phyloP scores from a whole-genome alignment of 1,140 invertebrate genomes.

The Himalopsyche phryganea region DNA sequence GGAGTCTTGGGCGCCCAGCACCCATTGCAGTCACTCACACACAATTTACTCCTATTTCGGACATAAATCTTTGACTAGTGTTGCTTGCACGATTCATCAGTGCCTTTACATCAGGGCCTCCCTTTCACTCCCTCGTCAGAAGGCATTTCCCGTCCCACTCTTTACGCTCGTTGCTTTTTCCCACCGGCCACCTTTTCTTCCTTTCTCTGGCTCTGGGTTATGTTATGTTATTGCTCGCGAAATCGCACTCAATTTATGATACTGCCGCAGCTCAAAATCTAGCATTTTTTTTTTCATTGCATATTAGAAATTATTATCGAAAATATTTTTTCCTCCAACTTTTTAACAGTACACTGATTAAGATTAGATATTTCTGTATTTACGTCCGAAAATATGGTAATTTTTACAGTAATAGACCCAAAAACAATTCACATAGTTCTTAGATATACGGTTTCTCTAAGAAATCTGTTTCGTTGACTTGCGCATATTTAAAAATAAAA shows the following conservation, averaged over 20 bases:
- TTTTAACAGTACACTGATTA: no score
- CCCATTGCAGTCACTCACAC: constrained; percentile 35
- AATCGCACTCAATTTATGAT: not conserved
- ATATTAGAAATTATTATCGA: no score
- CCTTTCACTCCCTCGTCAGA: constrained; percentile 3
- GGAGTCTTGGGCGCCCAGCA: constrained; percentile 16
- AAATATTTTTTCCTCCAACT: no score
- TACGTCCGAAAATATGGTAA: no score
- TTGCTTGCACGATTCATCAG: constrained; percentile 34
- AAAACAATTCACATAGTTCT: no score
- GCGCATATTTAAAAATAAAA: no score
- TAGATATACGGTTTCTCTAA: no score
- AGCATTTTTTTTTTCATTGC: no score
- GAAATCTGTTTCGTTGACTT: no score
- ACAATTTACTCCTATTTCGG: constrained; percentile 36
- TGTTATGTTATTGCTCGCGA: constrained; percentile 18
- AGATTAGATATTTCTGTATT: no score
- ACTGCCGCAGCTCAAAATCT: no score
- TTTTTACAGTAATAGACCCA: no score
- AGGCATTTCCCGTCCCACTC: not conserved
- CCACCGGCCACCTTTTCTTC: constrained; percentile 27
- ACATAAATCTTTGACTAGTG: constrained; percentile 34
- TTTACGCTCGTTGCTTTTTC: constrained; percentile 5
- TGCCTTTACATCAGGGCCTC: constrained; percentile 11
- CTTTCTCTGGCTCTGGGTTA: constrained; percentile 22